Evolutionary conservation across 2,888 invertebrate genomes (phyloP).

Genomic region (Idaea aversata): DNA sequence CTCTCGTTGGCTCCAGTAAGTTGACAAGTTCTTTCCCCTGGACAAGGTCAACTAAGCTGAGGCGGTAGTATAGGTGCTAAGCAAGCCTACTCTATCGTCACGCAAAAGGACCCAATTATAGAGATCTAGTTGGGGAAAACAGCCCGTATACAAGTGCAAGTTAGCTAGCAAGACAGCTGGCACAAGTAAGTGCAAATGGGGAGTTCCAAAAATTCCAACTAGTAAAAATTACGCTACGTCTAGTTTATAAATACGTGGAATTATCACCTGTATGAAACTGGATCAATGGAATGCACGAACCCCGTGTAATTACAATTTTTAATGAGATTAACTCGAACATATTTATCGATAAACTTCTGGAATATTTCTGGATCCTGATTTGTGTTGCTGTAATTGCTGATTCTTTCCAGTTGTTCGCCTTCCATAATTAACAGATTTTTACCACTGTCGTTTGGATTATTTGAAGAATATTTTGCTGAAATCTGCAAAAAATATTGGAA

Average conservation of each 20-base stretch:
- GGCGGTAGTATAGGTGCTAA: too few species aligned
- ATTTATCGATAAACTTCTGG: conserved; percentile 46
- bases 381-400: conserved; percentile 19
- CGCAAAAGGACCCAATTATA: too few species aligned
- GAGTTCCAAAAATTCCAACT: too few species aligned
- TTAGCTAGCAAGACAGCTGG: too few species aligned
- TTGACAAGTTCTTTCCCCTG: too few species aligned
- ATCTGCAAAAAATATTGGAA: background rate
- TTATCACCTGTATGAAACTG: conserved; percentile 56
- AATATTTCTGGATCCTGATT: conserved; percentile 19
- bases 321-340: conserved; percentile 50
- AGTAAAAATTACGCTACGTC: too few species aligned
- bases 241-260: background rate
- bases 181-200: too few species aligned
- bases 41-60: too few species aligned
- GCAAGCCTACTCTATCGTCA: too few species aligned
- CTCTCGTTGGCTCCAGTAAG: too few species aligned
- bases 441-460: background rate
- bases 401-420: conserved; percentile 12
- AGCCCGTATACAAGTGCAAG: too few species aligned
- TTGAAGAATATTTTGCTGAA: background rate
- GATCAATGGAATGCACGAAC: conserved; percentile 63
- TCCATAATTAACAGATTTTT: conserved; percentile 11
- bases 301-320: conserved; percentile 49
- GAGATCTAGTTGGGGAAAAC: too few species aligned